Evolutionary conservation across 2,888 invertebrate species (phyloP), one percentile per base, ranked within the genome.

Genomic region (Polymixis lichenea): DNA sequence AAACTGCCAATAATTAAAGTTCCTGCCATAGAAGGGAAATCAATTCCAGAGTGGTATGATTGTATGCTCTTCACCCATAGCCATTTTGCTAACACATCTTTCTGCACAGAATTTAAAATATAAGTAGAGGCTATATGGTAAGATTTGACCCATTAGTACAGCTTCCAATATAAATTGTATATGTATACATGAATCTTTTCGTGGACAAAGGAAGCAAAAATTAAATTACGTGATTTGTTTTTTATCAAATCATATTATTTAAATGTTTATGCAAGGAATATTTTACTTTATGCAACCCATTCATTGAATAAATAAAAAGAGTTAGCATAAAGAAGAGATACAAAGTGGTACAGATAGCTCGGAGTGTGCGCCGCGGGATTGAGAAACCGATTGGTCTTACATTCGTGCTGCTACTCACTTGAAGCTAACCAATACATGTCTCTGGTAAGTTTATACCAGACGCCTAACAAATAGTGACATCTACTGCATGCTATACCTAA

Each of bases 301-400:
- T 25, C 49, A 64, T 51, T 60, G 62, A 70, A 82, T 61, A 25
- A 82, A 72, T 70, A 82, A 69, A 68, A 72, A 69, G 56, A 53
- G 64, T 69, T 78, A 78, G 66, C 58, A 79, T 72, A 72, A 25
- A 71, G 55, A 43, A 75, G 51, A 80, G 68, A 78, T 68, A 78
- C 78, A 81, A 78, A 82, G 79, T 82, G 79, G 56, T 60, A 79
- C 49, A 38, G 60, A 83, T 66, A 73, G 69, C 53, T 71, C 25
- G 43, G 7, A 60, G 69, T 56, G 66, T 32, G 60, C 72, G 73
- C 55, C 58, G 28, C 43, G 56, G 83, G 80, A 80, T 80, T 82
- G 71, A 72, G 62, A 77, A 69, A 53, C 65, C 66, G 67, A 77
- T 80, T 66, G 71, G 49, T 28, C 75, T n/a, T 28, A 75, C 32